A percentile compares a stretch with the other conserved stretches of the same genome.
Evolutionary conservation across 2,888 invertebrate species (phyloP).

Genomic region (Protodeltote pygarga): DNA sequence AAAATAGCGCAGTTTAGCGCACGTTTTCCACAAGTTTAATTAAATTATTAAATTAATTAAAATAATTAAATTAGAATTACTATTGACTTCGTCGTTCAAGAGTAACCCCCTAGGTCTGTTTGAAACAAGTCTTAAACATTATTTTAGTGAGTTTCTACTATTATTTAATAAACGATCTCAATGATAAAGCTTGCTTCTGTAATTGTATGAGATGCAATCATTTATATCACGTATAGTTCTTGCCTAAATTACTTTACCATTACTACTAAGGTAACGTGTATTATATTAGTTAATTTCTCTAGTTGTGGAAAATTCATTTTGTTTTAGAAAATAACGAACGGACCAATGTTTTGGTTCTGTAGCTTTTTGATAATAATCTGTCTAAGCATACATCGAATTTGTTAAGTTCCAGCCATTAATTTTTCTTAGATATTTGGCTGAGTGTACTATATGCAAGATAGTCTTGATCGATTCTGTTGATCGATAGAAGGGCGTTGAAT

Average conservation of each 20-base stretch:
- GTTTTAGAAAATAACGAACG: slow-evolving; percentile 44
- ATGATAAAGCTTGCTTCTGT: slow-evolving; percentile 8
- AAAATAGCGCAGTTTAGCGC: too few species aligned
- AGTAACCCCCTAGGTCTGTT: too few species aligned
- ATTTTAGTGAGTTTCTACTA: too few species aligned
- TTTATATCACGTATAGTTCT: slow-evolving; percentile 4
- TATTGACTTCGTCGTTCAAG: too few species aligned
- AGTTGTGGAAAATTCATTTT: slow-evolving; percentile 20
- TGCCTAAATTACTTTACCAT: slow-evolving; percentile 36
- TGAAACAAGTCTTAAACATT: too few species aligned
- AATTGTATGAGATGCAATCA: neutral
- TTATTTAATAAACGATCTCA: slow-evolving; percentile 8
- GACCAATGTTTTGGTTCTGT: slow-evolving; percentile 50
- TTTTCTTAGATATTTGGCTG: neutral
- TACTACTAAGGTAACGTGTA: slow-evolving; percentile 7
- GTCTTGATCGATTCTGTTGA: too few species aligned
- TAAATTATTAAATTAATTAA: too few species aligned
- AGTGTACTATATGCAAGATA: too few species aligned
- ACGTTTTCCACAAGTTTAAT: too few species aligned
- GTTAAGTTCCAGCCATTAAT: neutral
- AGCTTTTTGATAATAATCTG: slow-evolving; percentile 41
- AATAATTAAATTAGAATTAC: too few species aligned
- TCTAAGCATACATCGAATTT: slow-evolving; percentile 34
- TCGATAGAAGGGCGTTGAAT: too few species aligned
- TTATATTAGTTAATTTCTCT: slow-evolving; percentile 18